Conservation (phyloP, 2,888 invertebrate species). For the Ceriagrion tenellum region DNA sequence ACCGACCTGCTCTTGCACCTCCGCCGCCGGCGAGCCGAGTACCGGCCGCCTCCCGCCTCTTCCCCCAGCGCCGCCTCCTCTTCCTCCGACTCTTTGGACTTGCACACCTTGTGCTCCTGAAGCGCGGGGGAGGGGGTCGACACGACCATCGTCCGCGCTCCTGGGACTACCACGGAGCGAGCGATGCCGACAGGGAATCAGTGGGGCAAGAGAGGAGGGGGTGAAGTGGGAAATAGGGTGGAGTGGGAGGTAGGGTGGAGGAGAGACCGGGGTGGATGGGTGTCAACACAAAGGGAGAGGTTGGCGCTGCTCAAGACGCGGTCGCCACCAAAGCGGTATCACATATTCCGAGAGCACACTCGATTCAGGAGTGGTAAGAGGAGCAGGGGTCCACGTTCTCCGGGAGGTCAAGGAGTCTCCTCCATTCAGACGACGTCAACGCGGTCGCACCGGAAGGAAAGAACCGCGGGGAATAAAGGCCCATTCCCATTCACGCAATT, state of each 20-base stretch:
- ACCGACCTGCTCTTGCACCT: neutral
- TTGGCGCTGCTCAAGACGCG: neutral
- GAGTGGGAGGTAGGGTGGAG: too few relatives aligned
- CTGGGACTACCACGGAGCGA: too few relatives aligned
- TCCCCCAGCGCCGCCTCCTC: neutral
- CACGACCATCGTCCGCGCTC: constrained; percentile 57
- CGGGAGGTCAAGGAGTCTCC: neutral
- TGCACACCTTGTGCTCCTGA: constrained; percentile 6
- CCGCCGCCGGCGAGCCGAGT: neutral
- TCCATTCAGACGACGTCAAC: neutral
- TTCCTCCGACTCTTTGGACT: neutral
- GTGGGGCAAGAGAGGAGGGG: neutral
- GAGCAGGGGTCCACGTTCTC: neutral
- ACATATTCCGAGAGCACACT: too few relatives aligned
- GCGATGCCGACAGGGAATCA: neutral
- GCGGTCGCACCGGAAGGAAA: neutral
- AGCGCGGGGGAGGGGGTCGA: constrained; percentile 42
- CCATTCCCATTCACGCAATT: neutral
- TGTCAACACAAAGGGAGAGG: neutral
- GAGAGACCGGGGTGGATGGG: too few relatives aligned
- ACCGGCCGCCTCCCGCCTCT: neutral
- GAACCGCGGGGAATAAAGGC: too few relatives aligned
- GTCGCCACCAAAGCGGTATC: too few relatives aligned
- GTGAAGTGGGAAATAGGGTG: too few relatives aligned
- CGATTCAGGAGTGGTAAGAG: neutral